These are phyloP conservation scores for Drosophila malerkotliana DNA, from an alignment of 1,140 invertebrate species.

Conservation along the genomic window DNA sequence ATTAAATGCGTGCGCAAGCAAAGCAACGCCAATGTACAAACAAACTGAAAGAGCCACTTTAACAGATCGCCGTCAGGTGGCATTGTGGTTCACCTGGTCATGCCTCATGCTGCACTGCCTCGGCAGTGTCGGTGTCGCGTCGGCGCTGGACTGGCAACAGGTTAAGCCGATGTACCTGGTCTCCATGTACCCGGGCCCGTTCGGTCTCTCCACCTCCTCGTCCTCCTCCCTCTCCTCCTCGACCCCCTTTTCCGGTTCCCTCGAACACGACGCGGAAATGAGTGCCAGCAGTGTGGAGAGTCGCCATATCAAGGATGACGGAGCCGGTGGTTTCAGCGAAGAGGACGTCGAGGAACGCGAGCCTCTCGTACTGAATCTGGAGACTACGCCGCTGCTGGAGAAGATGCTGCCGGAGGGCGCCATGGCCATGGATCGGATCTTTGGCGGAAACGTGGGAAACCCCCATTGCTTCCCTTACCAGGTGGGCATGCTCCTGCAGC, in stretches of 20 bases:
- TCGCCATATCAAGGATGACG: slow-evolving; percentile 30
- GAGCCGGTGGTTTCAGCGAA: slow-evolving; percentile 17
- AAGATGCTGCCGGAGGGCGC: slow-evolving; percentile 70
- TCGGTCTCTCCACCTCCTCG: slow-evolving; percentile 28
- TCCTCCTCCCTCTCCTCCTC: slow-evolving; percentile 44
- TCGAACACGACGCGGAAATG: slow-evolving; percentile 69
- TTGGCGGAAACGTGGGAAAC: slow-evolving; percentile 79
- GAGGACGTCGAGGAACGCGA: slow-evolving; percentile 48
- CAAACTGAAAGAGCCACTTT: slow-evolving; percentile 51
- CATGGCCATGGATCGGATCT: slow-evolving; percentile 81
- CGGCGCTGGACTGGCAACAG: slow-evolving; percentile 72
- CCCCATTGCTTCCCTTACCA: slow-evolving; percentile 82
- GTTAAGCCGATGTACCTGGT: slow-evolving; percentile 83
- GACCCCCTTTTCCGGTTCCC: slow-evolving; percentile 13
- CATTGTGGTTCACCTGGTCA: slow-evolving; percentile 47
- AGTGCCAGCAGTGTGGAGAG: slow-evolving; percentile 61
- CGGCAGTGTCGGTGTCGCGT: slow-evolving; percentile 22
- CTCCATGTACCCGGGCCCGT: slow-evolving; percentile 70
- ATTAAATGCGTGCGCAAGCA: slow-evolving; percentile 68
- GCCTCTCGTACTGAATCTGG: slow-evolving; percentile 69
- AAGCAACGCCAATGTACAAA: slow-evolving; percentile 72
- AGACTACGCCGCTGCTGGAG: slow-evolving; percentile 65
- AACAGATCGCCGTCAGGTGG: slow-evolving; percentile 28
- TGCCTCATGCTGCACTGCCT: slow-evolving; percentile 31
- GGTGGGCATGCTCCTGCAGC: slow-evolving; percentile 78